Evolutionary conservation across 2,888 invertebrate species (phyloP), one percentile per base, ranked within the genome.

Genomic region (Lithophane leautieri): DNA sequence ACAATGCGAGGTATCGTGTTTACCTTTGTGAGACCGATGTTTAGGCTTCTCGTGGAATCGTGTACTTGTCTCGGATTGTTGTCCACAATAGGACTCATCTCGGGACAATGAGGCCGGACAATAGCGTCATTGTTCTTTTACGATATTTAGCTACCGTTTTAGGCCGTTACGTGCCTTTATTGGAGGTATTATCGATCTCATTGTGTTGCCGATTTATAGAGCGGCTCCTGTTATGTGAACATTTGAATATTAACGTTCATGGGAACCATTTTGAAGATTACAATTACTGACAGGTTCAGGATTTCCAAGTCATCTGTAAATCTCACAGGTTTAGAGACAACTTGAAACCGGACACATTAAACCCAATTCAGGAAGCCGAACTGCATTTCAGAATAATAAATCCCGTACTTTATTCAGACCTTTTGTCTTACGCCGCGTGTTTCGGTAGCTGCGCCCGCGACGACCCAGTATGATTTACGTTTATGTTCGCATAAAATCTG

Each of bases 81-180:
- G 83, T 86, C 76, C 82, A 82, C 91, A 91, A 93, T 91, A 89
- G 89, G 83, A 87, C 89, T 93, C 91, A 93, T 94, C 91, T 92
- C 90, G 82, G 93, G 92, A 94, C 94, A 94, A 94, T 93, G 86
- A 79, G 40, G 34, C 56, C 63, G 87, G 80, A 94, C 93, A 95
- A 95, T 91, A 83, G 89, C 73, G 62, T 88, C 88, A 92, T 95
- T 95, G 95, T 96, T 95, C 95, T 94, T 93, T 91, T 82, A 91
- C 88, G 91, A 90, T 92, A 93, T 92, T 94, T 94, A 92, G 95
- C 96, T 96, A 95, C 96, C 95, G 96, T 96, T 94, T 91, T 89
- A 89, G 90, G 90, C 95, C 94, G 95, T 95, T 96, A 92, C 89
- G 69, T 85, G 84, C 91, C 92, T 93, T 92, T 94, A 94, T 94